Conservation (phyloP, 2,888 invertebrate species). For the Allophyes oxyacanthae region DNA sequence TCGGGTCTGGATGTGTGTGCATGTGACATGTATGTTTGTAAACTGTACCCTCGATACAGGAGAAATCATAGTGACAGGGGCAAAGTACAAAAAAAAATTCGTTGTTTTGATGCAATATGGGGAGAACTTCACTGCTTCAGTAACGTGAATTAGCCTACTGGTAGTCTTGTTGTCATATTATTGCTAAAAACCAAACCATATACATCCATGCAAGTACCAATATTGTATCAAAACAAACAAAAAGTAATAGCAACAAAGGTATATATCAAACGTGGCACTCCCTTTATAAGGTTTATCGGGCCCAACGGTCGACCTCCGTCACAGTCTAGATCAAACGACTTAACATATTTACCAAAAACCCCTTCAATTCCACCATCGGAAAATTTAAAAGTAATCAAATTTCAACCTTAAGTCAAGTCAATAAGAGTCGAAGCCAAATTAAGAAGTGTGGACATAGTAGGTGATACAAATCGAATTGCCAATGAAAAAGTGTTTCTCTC, state of each 20-base stretch:
- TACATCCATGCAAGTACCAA: slow-evolving; percentile 35
- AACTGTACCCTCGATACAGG: too few relatives aligned
- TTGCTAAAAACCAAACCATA: slow-evolving; percentile 13
- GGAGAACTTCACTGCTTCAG: too few relatives aligned
- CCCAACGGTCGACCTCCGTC: slow-evolving; percentile 56
- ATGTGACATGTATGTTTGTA: too few relatives aligned
- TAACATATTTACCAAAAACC: slow-evolving; percentile 57
- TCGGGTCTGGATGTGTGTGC: too few relatives aligned
- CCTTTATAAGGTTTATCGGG: slow-evolving; percentile 57
- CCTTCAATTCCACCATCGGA: slow-evolving; percentile 1
- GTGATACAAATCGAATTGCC: slow-evolving; percentile 54
- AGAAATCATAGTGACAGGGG: too few relatives aligned
- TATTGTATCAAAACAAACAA: slow-evolving; percentile 47
- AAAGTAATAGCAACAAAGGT: slow-evolving; percentile 49
- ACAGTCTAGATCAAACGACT: slow-evolving; percentile 61
- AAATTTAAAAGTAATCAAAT: slow-evolving; percentile 10
- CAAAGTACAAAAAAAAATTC: too few relatives aligned
- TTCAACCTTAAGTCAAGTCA: slow-evolving; percentile 11
- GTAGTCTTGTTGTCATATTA: too few relatives aligned
- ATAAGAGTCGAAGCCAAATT: slow-evolving; percentile 8
- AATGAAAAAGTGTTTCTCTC: slow-evolving; percentile 57
- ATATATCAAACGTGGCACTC: slow-evolving; percentile 51
- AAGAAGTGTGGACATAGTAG: slow-evolving; percentile 8
- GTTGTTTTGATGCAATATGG: too few relatives aligned
- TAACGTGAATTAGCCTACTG: too few relatives aligned